phyloP scores from a whole-genome alignment of 1,140 invertebrate genomes.

The Heterodera carotae region DNA sequence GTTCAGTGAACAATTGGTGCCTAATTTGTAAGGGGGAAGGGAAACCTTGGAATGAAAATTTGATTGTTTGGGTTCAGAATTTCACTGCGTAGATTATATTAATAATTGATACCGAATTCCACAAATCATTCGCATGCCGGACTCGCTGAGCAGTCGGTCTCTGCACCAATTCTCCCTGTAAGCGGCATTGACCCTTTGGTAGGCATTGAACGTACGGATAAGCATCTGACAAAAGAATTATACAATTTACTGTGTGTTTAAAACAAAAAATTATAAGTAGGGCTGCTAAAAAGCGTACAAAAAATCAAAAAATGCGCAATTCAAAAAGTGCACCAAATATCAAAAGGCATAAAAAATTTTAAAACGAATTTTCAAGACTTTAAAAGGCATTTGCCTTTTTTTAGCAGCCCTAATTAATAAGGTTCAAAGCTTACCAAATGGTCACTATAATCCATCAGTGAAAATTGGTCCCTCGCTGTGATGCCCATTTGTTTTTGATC shows the following conservation, averaged over 20 bases:
- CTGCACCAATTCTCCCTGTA: conserved; percentile 76
- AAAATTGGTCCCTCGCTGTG: conserved; percentile 74
- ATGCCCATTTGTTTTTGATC: conserved; percentile 66
- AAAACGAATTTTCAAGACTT: too few species aligned
- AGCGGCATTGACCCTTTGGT: conserved; percentile 67
- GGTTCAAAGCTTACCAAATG: conserved; percentile 79
- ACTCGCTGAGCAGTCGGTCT: conserved; percentile 77
- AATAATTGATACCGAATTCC: conserved; percentile 68
- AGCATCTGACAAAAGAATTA: conserved; percentile 68
- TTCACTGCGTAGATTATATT: conserved; percentile 14
- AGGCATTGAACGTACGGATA: conserved; percentile 79
- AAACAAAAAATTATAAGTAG: too few species aligned
- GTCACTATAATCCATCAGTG: conserved; percentile 80
- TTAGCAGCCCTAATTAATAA: too few species aligned
- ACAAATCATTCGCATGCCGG: conserved; percentile 82
- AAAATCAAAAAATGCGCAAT: too few species aligned
- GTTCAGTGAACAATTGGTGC: conserved; percentile 54
- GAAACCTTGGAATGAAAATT: background rate
- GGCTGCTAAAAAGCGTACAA: too few species aligned
- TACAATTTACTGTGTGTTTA: too few species aligned
- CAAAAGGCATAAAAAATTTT: too few species aligned
- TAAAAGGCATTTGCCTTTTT: too few species aligned
- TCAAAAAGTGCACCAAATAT: too few species aligned
- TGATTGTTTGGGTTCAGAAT: background rate
- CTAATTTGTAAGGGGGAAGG: conserved; percentile 28